phyloP scores from a whole-genome alignment of 2,113 vertebrate species.

The Rhodinocichla rosea region DNA sequence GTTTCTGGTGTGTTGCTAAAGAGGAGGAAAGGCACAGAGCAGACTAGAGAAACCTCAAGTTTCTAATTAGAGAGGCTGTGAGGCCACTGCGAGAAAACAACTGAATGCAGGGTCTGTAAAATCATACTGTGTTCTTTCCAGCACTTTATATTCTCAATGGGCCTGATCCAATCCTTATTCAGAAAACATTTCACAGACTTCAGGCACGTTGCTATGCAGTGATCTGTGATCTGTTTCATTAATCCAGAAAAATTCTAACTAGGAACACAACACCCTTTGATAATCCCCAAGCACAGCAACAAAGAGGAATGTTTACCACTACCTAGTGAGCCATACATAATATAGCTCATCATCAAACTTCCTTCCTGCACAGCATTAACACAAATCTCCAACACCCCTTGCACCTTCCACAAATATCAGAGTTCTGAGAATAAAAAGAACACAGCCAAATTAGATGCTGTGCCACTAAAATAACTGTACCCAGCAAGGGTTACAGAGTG shows the following conservation, averaged over 20 bases:
- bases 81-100: neutral
- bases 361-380: neutral
- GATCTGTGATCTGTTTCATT: constrained; percentile 39
- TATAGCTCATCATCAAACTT: neutral
- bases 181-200: constrained; percentile 27
- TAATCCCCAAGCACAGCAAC: constrained; percentile 7
- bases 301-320: constrained; percentile 3
- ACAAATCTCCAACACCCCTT: neutral
- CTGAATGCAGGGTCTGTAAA: neutral
- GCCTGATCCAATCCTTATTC: constrained; percentile 33
- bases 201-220: constrained; percentile 21
- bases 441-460: neutral
- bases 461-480: neutral
- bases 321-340: neutral
- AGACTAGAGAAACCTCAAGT: neutral
- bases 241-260: constrained; percentile 39
- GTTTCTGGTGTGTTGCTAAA: neutral
- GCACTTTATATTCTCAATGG: constrained; percentile 22
- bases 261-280: neutral
- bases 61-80: constrained; percentile 5
- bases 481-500: neutral
- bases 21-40: neutral
- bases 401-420: neutral
- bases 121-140: neutral
- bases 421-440: neutral